Percentiles rank a stretch among this genome's conserved stretches.
Conservation (phyloP, 2,888 invertebrate species). For the Icerya purchasi region DNA sequence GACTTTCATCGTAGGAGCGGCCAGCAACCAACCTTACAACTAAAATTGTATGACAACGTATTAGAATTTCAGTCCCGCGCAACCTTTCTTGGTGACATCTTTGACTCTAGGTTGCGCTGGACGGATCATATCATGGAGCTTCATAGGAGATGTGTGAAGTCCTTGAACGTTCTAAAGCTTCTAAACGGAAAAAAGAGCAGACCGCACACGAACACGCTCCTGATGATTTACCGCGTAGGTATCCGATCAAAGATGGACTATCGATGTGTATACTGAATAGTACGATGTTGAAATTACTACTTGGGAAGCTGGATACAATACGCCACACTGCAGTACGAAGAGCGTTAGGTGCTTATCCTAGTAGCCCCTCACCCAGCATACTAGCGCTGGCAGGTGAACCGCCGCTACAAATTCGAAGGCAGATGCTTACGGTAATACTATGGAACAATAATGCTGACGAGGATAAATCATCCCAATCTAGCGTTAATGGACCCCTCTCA, state of each 20-base stretch:
- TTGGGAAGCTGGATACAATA: background rate
- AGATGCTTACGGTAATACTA: background rate
- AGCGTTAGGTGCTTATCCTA: background rate
- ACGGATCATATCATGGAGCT: background rate
- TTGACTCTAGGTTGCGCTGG: background rate
- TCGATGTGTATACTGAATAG: background rate
- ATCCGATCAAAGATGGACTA: background rate
- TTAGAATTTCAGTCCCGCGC: background rate
- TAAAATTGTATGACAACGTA: no score
- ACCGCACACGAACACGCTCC: background rate
- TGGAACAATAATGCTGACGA: background rate
- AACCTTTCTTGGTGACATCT: background rate
- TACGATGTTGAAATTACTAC: no score
- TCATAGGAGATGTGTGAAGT: no score
- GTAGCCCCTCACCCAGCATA: background rate
- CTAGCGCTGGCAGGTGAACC: no score
- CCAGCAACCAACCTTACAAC: background rate
- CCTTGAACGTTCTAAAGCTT: no score
- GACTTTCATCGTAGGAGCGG: background rate
- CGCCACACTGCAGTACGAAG: background rate
- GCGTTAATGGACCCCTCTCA: background rate
- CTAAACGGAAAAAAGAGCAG: background rate
- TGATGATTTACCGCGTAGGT: background rate
- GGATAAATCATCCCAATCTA: background rate
- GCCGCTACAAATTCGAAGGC: no score